These are phyloP conservation scores for Brachirus orientalis DNA, from an alignment of 2,113 vertebrate species.

Conservation along the genomic window DNA sequence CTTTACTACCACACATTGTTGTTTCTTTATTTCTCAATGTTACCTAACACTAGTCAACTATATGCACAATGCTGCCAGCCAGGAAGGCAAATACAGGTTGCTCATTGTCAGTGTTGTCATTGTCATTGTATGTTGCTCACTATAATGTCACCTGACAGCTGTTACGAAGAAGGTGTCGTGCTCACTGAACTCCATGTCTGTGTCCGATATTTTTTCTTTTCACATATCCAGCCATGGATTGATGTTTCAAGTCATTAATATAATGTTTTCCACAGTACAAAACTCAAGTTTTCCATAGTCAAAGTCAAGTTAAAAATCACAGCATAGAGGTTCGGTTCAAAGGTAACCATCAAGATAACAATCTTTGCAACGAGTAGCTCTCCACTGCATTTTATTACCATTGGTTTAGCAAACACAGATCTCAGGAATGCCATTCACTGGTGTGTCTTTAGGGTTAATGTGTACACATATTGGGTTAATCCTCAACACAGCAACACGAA, in stretches of 20 bases:
- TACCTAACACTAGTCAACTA: constrained; percentile 40
- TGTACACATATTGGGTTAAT: constrained; percentile 75
- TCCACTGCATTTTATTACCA: constrained; percentile 36
- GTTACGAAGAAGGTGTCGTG: constrained; percentile 12
- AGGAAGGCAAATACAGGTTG: constrained; percentile 26
- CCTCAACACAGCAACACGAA: constrained; percentile 60
- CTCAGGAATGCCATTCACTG: constrained; percentile 64
- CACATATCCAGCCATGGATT: no score
- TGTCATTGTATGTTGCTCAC: constrained; percentile 16
- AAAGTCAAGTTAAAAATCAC: constrained; percentile 19
- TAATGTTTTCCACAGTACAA: background rate
- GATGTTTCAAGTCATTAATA: no score
- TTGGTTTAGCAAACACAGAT: constrained; percentile 40
- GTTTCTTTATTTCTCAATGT: constrained; percentile 41
- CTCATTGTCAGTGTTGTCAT: constrained; percentile 24
- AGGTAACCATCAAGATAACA: constrained; percentile 13
- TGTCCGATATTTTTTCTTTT: no score
- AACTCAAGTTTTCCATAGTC: background rate
- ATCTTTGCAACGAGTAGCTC: constrained; percentile 36
- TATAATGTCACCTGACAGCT: constrained; percentile 31
- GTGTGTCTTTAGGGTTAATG: constrained; percentile 66
- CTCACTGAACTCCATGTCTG: background rate
- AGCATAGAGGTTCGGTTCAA: constrained; percentile 44
- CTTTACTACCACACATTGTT: constrained; percentile 52
- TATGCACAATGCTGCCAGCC: constrained; percentile 38